Percentiles rank a stretch among this genome's conserved stretches.
phyloP scores from a whole-genome alignment of 2,113 vertebrate genomes.

The Oryzias woworae region DNA sequence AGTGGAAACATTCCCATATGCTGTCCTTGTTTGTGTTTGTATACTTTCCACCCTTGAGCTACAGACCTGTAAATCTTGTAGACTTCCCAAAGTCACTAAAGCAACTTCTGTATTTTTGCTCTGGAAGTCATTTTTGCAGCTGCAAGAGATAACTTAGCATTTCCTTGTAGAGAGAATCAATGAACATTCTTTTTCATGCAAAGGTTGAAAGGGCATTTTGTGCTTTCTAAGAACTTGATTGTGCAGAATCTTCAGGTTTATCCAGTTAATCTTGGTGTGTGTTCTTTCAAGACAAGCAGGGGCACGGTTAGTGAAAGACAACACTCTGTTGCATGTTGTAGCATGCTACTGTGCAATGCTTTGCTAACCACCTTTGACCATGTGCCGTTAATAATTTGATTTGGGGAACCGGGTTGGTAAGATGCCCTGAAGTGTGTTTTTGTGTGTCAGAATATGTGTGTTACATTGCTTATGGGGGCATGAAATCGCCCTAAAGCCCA shows the following conservation, averaged over 20 bases:
- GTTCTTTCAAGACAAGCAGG: conserved; percentile 7
- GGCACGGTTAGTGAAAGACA: conserved; percentile 7
- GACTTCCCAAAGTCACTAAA: neutral
- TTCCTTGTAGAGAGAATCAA: too few species aligned
- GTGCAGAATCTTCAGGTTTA: neutral
- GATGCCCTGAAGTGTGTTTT: conserved; percentile 33
- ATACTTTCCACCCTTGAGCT: neutral
- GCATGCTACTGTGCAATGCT: conserved; percentile 30
- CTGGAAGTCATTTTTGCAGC: too few species aligned
- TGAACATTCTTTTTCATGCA: too few species aligned
- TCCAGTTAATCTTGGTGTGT: neutral
- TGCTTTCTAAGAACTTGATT: conserved; percentile 18
- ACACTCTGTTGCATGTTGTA: conserved; percentile 1
- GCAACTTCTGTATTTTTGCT: too few species aligned
- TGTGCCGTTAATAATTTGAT: conserved; percentile 38
- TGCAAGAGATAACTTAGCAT: too few species aligned
- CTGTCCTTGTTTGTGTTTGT: neutral
- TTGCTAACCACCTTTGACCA: conserved; percentile 28
- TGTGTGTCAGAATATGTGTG: conserved; percentile 52
- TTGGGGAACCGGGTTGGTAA: conserved; percentile 45
- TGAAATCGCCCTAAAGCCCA: conserved; percentile 78
- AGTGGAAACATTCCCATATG: conserved; percentile 2
- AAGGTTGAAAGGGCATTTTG: neutral
- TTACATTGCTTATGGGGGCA: conserved; percentile 78
- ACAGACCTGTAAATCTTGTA: neutral